Evolutionary conservation across 2,888 invertebrate species (phyloP), one percentile per base, ranked within the genome.

Genomic region (Aleiodes testaceus): DNA sequence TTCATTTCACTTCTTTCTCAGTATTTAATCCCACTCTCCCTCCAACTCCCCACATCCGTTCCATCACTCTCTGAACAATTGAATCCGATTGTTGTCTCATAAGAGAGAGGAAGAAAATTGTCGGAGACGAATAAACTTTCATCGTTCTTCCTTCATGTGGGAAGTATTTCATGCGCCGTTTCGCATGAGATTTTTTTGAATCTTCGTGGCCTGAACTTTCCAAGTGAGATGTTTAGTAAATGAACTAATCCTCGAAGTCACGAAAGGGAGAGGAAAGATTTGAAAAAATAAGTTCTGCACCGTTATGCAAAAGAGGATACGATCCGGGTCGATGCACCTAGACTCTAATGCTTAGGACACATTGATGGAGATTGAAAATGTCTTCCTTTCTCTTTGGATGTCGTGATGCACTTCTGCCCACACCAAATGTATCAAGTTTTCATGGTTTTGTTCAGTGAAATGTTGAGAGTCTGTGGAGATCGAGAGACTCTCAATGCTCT

Each of bases 251-350:
- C 67, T 55, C 59, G 36, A 14, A 36, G 36, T 42, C 50, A 50
- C 50, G 50, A 65, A n/a, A 50, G 50, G 18, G 42, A 64, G 16
- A n/a, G n/a, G 36, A 65, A 50, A 22, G 50, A 7, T 30, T n/a
- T 1, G 18, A 30, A 59, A 36, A 16, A 36, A 59, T 26, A 47
- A 30, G 12, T 72, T 66, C 64, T 36, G 36, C 6, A 69, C 72
- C 72, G 74, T 74, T 74, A 74, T 59, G 55, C 67, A 63, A 44
- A 67, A 65, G 64, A 67, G 44, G 55, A 65, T 64, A 61, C 45
- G 52, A 68, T 70, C 61, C 64, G 70, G 74, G 74, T 74, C 74
- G 68, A 72, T 67, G 70, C 67, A 69, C 74, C 66, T 44, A 14
- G 55, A 52, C 36, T 22, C 44, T 16, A 36, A 65, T 55, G n/a